Base-by-base conservation (phyloP, 1,140 invertebrate genomes). In the Chelonus insularis region DNA sequence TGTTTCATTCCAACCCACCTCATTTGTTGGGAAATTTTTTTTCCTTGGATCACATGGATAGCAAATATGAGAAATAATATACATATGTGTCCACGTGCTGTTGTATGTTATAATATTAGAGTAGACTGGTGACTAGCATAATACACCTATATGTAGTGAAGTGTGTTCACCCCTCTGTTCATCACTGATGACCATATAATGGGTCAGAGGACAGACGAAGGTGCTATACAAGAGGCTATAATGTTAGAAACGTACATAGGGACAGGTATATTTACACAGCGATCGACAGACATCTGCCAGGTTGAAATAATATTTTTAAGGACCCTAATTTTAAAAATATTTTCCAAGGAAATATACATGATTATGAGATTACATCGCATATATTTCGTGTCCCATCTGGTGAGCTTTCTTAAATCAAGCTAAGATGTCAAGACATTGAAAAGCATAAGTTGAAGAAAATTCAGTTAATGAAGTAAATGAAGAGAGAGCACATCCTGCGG, bases 101-200 rank as follows among this genome's bases (percentile, higher is more conserved):
- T 29, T 29, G 7, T 3, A 29, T 29, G 7, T 29, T 29, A 29
- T 29, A 29, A 29, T 29, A 7, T 29, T 29, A 29, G 3, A 29
- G 25, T 29, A 7, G 3, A 4, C 7, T 29, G 7, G 3, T 29
- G 25, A 29, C 3, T 29, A 29, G 7, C 7, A 29, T 29, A 4
- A 29, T n/a, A 29, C 7, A 29, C 3, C 7, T 4, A 69, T 64
- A 67, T 68, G 63, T 57, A 72, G 68, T 67, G 69, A 68, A 65
- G 37, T 55, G 57, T 54, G 57, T 34, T 61, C 67, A 67, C 65
- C 69, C 70, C 61, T 69, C 63, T 51, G 65, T 62, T 68, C 63
- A 66, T 66, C 64, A 57, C 65, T 72, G 71, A 75, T 73, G 75
- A 71, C 69, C 67, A 69, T 75, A 70, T 75, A 71, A 76, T 76